phyloP scores from a whole-genome alignment of 2,797 vertebrate genomes.

The Xiphorhynchus erythropygius region DNA sequence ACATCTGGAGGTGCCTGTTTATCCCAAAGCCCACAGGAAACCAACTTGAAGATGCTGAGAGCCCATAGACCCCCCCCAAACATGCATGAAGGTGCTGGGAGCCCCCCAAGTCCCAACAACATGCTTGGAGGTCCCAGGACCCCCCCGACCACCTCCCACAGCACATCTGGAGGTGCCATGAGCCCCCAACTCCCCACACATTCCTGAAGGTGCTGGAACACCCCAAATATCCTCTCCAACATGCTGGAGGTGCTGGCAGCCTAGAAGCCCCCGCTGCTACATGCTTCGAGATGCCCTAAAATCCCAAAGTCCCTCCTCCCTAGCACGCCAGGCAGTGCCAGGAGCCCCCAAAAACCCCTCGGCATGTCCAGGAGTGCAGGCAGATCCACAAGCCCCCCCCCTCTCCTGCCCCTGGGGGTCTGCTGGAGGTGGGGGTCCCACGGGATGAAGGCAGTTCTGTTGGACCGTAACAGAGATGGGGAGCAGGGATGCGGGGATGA shows the following conservation, averaged over 20 bases:
- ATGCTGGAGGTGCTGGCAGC: not conserved
- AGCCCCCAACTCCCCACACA: not conserved
- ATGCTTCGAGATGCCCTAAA: not conserved
- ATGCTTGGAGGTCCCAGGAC: not conserved
- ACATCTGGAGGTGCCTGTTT: not conserved
- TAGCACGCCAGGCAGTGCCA: not conserved
- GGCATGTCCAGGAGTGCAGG: not conserved
- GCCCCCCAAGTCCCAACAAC: not conserved
- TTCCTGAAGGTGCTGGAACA: not conserved
- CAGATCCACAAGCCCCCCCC: not conserved
- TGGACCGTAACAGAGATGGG: not conserved
- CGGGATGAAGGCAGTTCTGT: not conserved
- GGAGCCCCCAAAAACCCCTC: not conserved
- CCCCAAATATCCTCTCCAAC: not conserved
- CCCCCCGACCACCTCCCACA: not conserved
- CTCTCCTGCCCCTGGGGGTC: too few relatives aligned
- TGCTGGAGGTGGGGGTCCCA: not conserved
- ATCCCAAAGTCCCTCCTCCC: not conserved
- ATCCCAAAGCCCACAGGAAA: not conserved
- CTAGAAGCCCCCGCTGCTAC: not conserved
- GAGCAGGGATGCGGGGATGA: not conserved
- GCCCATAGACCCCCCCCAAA: accelerated
- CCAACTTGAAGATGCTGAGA: not conserved
- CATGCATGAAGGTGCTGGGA: not conserved
- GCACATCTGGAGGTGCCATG: not conserved